Evolutionary conservation across 1,140 invertebrate species (phyloP).

Genomic region (Zaprionus lachaisei): DNA sequence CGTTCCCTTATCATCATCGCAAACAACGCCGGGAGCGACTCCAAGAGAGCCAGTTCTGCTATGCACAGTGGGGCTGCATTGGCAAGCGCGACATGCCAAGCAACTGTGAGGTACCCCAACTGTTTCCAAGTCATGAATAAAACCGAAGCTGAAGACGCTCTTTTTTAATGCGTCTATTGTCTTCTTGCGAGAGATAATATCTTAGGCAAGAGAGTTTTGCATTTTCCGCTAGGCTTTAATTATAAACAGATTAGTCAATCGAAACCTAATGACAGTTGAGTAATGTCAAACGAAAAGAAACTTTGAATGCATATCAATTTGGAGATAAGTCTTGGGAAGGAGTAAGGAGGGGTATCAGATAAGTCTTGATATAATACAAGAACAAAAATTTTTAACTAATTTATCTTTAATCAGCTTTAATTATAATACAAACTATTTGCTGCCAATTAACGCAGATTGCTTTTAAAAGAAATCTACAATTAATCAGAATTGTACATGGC

Average conservation of each 20-base stretch:
- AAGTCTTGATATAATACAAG: not conserved
- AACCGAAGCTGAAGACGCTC: conserved; percentile 9
- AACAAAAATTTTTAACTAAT: not conserved
- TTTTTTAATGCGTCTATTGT: conserved; percentile 44
- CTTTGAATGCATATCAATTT: not conserved
- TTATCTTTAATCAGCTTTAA: not conserved
- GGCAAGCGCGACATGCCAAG: conserved; percentile 24
- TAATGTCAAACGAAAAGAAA: conserved; percentile 19
- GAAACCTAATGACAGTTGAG: conserved; percentile 9
- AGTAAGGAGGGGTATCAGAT: too few species aligned
- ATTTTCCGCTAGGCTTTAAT: conserved; percentile 29
- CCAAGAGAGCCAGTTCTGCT: conserved; percentile 64
- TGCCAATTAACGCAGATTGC: conserved; percentile 4
- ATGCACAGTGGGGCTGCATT: conserved; percentile 67
- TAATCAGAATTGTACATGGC: not conserved
- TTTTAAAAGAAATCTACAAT: conserved; percentile 23
- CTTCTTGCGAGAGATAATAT: conserved; percentile 48
- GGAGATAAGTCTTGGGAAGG: not conserved
- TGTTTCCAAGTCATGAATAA: conserved; percentile 28
- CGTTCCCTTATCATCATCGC: conserved; percentile 63
- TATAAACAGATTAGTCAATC: conserved; percentile 43
- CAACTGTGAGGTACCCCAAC: conserved; percentile 39
- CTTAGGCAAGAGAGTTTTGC: conserved; percentile 19
- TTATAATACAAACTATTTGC: not conserved
- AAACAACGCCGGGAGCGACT: conserved; percentile 58